phyloP scores from a whole-genome alignment of 2,797 vertebrate species.

The Okamejei kenojei region DNA sequence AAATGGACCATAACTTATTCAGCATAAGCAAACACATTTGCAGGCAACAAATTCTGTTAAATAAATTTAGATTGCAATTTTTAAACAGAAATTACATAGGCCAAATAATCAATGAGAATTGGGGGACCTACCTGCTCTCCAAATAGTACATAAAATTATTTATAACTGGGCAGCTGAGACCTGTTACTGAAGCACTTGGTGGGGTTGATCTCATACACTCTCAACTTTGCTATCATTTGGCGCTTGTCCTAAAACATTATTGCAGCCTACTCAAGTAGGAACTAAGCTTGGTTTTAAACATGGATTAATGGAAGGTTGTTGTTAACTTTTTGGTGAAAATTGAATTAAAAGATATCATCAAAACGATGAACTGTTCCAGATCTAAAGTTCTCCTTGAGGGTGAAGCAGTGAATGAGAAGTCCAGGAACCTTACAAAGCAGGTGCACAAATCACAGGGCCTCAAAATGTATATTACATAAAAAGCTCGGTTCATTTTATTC shows the following conservation, averaged over 20 bases:
- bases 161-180: neutral
- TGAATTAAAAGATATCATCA: neutral
- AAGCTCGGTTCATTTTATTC: slow-evolving; percentile 8
- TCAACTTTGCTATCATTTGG: neutral
- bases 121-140: neutral
- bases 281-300: neutral
- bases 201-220: too few species aligned
- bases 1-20: neutral
- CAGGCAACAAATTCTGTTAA: neutral
- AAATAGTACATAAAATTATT: neutral
- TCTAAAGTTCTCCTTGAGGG: neutral
- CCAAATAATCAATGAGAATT: neutral
- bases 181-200: neutral
- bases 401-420: neutral
- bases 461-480: neutral
- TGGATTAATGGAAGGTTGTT: neutral
- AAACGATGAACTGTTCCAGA: neutral
- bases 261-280: neutral
- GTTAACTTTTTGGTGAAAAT: neutral
- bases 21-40: neutral
- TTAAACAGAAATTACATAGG: neutral
- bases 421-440: neutral
- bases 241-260: neutral
- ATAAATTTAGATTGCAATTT: neutral
- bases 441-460: neutral